Evolutionary conservation across 1,140 invertebrate genomes (phyloP), one percentile per base, ranked within the genome.

Genomic region (Magallana gigas): DNA sequence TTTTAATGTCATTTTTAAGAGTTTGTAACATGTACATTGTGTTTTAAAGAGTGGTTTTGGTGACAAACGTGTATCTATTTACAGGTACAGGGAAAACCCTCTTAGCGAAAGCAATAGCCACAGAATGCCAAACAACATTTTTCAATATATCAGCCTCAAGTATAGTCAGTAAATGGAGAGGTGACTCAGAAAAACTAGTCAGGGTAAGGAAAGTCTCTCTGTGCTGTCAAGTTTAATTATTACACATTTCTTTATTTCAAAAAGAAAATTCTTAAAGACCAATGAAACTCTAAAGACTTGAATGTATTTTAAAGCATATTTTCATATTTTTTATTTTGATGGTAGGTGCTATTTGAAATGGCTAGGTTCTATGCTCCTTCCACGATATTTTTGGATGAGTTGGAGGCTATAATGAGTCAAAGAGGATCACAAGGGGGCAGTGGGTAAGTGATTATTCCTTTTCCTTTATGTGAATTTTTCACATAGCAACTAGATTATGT

Each of bases 181-280:
- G 98, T 0, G 98, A 99, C 91, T 98, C 98, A 0, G 98, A 99
- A 95, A 99, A 98, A 94, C 96, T 98, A 89, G 96, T 98, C 60
- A 96, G 97, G 93, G 97, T 97, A 92, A 95, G 92, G 88, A 58
- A 64, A 48, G 36, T 5, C 36, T 5, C 36, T 48, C 5, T 48
- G 36, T 48, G 36, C 36, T 48, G 36, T 48, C 2, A 48, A 48
- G 5, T 48, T 48, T 48, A 48, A 48, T 4, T 48, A 48, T 48
- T 48, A 48, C 2, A 2, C 3, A 48, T 48, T 48, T 48, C 36
- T 48, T 2, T 48, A 2, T 48, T 48, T 1, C 5, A 1, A 1
- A 48, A 48, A 48, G 36, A 48, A 48, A 48, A 48, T 5, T 4
- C 36, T 48, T 48, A 1, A 48, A 48, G 3, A 48, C 36, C 5